Base-by-base conservation (phyloP, 2,113 vertebrate genomes). In the Gymnarchus niloticus region DNA sequence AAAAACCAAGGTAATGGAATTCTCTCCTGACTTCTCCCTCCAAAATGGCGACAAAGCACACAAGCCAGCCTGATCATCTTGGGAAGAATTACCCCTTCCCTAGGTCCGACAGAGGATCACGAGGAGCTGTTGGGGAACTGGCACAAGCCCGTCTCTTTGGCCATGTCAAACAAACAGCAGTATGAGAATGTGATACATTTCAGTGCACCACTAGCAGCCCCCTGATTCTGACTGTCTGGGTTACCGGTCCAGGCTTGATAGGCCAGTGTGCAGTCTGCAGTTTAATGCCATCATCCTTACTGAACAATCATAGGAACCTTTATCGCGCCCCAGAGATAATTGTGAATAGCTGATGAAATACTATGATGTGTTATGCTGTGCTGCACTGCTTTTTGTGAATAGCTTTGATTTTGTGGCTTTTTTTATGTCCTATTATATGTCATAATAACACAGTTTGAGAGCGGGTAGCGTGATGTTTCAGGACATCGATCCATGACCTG, bases 1-100 rank as follows among this genome's bases (percentile, higher is more conserved):
- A 87, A 89, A 83, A 90, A 89, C 48, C 33, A 84, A 12, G 6
- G 83, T 89, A 87, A 91, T 91, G 85, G 88, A 84, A 91, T 91
- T 88, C 85, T 87, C 28, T 21, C 59, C 46, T 41, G 25, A 73
- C 61, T 52, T 51, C 48, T 37, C 41, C 81, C 82, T 57, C 19
- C 14, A 48, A 87, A 12, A 69, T 49, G 2, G 69, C 17, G 84
- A 54, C 19, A 46, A 56, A 37, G 84, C 28, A 51, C 49, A 51
- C 48, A 48, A 54, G 69, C 73, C 46, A 8, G 69, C 33, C 33
- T 80, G 7, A 14, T 52, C 37, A 21, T 57, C 8, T 84, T 10
- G 28, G 8, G 7, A 59, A 57, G 56, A 59, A 83, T 83, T 54
- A 14, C 28, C 21, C 56, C 41, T 54, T 19, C 25, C 48, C 6